Evolutionary conservation across 2,113 vertebrate species (phyloP), one percentile per base, ranked within the genome.

Genomic region (Zeus faber): DNA sequence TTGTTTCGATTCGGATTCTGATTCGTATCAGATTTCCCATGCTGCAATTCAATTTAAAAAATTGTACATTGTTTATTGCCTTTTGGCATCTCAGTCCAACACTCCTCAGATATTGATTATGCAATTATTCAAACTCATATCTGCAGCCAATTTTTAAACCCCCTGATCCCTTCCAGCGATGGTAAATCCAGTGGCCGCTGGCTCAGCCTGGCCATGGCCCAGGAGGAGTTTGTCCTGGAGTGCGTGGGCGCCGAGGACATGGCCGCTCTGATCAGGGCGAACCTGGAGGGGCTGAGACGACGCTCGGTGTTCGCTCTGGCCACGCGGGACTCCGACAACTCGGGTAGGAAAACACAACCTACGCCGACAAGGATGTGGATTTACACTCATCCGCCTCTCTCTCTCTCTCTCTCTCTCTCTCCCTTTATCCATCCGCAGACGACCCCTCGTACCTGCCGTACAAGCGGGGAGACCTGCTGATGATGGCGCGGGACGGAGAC

Each of bases 401-500:
- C 21, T 21, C 27, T n/a, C 29, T 13, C 25, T 33, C 0, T 6
- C 17, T 20, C 16, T 48, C 11, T 39, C 21, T 25, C 11, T 22
- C 10, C 23, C n/a, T n/a, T n/a, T n/a, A n/a, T 35, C 21, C 33
- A n/a, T 50, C 52, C n/a, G 0, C 57, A 97, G 95, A 90, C 11
- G 92, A 97, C 9, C 47, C 76, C 16, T 69, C 31, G 8, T 76
- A 92, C 37, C 74, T 97, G 62, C 67, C 70, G 39, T 93, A 85
- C 83, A 94, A 85, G 72, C 92, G 86, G 37, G 94, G 94, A 3
- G 96, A 99, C 70, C 79, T 99, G 59, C 81, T 99, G 66, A 70
- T 89, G 63, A 57, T 96, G 21, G 83, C 77, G 0, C 81, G 88
- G 74, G 86, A 91, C 26, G 78, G 86, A 49, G 66, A 73, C 3